phyloP scores from a whole-genome alignment of 2,797 vertebrate genomes.

The Australoheros facetus region DNA sequence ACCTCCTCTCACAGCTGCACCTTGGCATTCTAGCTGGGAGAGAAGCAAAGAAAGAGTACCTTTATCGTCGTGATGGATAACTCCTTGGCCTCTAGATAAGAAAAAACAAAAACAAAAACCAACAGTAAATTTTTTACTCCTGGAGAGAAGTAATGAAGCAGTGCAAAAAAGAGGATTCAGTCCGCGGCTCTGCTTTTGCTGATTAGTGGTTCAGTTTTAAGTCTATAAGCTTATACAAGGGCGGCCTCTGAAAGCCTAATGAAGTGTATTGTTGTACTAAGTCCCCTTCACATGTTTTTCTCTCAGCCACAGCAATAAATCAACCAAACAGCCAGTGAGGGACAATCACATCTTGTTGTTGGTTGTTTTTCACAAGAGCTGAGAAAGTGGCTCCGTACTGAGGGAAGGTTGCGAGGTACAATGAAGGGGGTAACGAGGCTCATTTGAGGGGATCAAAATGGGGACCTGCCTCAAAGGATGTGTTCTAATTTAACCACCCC shows the following conservation, averaged over 20 bases:
- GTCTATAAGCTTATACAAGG: conserved; percentile 16
- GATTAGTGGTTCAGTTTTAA: conserved; percentile 27
- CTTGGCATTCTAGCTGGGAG: not conserved
- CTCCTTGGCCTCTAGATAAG: conserved; percentile 63
- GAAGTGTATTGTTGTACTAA: conserved; percentile 54
- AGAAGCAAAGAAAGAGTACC: conserved; percentile 52
- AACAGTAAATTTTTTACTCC: conserved; percentile 26
- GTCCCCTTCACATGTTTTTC: conserved; percentile 49
- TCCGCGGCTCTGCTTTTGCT: conserved; percentile 5
- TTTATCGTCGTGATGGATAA: conserved; percentile 76
- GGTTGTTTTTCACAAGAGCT: conserved; percentile 46
- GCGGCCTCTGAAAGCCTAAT: conserved; percentile 40
- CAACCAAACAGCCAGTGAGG: conserved; percentile 52
- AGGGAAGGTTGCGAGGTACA: conserved; percentile 61
- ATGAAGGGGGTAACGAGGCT: conserved; percentile 37
- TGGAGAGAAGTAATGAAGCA: conserved; percentile 14
- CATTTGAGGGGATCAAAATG: conserved; percentile 57
- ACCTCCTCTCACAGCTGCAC: not conserved
- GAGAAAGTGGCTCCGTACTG: conserved; percentile 58
- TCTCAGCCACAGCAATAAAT: conserved; percentile 53
- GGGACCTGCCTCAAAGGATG: conserved; percentile 23
- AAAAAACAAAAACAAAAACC: conserved; percentile 20
- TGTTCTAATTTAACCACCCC: not conserved
- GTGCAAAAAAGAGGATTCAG: conserved; percentile 30
- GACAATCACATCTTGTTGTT: conserved; percentile 56